Evolutionary conservation across 2,113 vertebrate species (phyloP).

Genomic region (Gadus macrocephalus): DNA sequence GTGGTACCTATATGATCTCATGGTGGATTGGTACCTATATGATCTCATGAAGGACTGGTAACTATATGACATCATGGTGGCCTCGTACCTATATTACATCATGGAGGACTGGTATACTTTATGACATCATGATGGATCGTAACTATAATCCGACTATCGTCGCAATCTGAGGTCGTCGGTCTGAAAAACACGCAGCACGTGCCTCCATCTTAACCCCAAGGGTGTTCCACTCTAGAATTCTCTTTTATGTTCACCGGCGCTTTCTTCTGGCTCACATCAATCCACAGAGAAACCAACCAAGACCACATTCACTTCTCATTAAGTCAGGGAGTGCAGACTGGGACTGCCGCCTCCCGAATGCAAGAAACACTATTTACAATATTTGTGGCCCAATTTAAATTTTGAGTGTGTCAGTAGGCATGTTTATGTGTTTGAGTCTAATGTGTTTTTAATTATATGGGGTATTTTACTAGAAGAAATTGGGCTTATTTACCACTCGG

Average conservation of each 20-base stretch:
- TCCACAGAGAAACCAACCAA: slow-evolving; percentile 34
- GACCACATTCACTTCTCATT: slow-evolving; percentile 47
- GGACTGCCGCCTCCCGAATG: slow-evolving; percentile 10
- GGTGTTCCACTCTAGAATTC: background rate
- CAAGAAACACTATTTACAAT: slow-evolving; percentile 53
- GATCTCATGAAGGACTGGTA: no score
- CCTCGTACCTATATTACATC: no score
- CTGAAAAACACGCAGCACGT: no score
- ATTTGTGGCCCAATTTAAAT: slow-evolving; percentile 60
- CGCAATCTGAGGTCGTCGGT: no score
- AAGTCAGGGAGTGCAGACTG: slow-evolving; percentile 20
- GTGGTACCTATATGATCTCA: no score
- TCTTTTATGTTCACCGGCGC: slow-evolving; percentile 16
- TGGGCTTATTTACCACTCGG: slow-evolving; percentile 32
- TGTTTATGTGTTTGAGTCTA: slow-evolving; percentile 41
- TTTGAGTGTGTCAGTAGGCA: slow-evolving; percentile 64
- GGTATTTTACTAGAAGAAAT: slow-evolving; percentile 34
- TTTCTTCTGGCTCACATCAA: slow-evolving; percentile 32
- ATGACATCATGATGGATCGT: no score
- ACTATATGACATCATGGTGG: no score
- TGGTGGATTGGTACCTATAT: no score
- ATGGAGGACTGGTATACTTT: no score
- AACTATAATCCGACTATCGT: no score
- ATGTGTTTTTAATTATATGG: slow-evolving; percentile 47
- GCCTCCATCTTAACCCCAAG: no score